phyloP scores from a whole-genome alignment of 2,113 vertebrate genomes.

The Piliocolobus tephrosceles region DNA sequence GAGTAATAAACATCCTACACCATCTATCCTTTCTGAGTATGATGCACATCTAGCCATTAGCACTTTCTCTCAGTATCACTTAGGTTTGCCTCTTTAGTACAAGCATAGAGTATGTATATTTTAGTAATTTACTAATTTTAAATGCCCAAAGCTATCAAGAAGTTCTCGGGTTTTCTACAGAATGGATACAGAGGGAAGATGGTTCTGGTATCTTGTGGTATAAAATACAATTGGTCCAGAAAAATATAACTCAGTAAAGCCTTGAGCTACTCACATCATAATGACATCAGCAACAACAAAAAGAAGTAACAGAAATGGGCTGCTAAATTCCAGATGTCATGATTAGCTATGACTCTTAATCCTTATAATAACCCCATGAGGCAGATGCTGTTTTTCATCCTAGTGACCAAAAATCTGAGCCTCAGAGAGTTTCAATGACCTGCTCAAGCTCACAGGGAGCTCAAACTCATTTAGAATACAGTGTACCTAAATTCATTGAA shows the following conservation, averaged over 20 bases:
- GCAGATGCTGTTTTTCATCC: background rate
- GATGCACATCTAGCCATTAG: background rate
- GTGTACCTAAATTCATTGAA: background rate
- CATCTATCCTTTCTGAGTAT: rapidly evolving
- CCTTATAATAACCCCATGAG: background rate
- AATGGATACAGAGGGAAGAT: background rate
- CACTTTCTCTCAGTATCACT: background rate
- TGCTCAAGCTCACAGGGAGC: background rate
- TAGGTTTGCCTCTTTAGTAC: background rate
- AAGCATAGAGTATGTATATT: background rate
- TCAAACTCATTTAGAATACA: background rate
- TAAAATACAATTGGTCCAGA: background rate
- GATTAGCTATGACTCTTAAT: background rate
- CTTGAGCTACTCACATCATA: background rate
- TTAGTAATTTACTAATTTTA: background rate
- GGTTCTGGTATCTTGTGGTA: background rate
- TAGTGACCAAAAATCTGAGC: background rate
- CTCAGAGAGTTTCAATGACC: background rate
- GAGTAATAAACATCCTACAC: rapidly evolving
- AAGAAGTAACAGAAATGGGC: background rate
- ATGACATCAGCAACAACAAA: background rate
- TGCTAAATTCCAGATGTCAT: background rate
- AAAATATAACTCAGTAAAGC: background rate
- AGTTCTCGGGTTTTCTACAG: background rate
- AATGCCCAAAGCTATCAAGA: background rate